A percentile compares a stretch with the other conserved stretches of the same genome.
These are phyloP conservation scores for Eriocheir sinensis DNA, from an alignment of 1,140 invertebrate species.

Conservation along the genomic window DNA sequence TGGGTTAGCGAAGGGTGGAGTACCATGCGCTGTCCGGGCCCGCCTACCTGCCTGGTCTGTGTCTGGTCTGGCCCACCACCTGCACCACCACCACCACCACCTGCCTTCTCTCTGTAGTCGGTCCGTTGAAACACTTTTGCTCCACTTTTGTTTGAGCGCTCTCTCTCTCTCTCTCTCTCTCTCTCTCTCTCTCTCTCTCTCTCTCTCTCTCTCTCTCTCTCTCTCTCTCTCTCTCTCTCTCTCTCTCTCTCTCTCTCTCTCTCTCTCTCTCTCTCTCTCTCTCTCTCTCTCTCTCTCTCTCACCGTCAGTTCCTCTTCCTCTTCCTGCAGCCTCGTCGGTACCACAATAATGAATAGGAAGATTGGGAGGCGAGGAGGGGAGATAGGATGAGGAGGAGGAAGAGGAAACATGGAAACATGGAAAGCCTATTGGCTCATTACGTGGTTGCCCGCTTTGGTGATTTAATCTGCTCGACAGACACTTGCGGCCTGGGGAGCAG, in stretches of 20 bases:
- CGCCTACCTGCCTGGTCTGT: neutral
- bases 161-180: neutral
- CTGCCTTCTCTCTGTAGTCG: constrained; percentile 32
- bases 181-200: neutral
- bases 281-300: neutral
- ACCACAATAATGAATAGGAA: too few species aligned
- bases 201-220: neutral
- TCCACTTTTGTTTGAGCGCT: too few species aligned
- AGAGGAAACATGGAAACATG: too few species aligned
- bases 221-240: neutral
- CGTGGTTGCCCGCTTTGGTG: too few species aligned
- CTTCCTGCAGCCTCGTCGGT: neutral
- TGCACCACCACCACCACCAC: too few species aligned
- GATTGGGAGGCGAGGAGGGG: too few species aligned
- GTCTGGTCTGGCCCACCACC: neutral
- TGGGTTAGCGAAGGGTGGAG: constrained; percentile 50
- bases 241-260: constrained; percentile 5
- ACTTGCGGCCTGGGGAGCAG: too few species aligned
- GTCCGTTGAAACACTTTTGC: neutral
- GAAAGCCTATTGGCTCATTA: too few species aligned
- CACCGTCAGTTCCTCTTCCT: neutral
- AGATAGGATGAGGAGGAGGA: neutral
- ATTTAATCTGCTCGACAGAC: too few species aligned
- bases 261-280: neutral
- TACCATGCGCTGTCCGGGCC: neutral